A percentile compares a stretch with the other conserved stretches of the same genome.
Conservation (phyloP, 2,888 invertebrate species). For the Cyaniris semiargus region DNA sequence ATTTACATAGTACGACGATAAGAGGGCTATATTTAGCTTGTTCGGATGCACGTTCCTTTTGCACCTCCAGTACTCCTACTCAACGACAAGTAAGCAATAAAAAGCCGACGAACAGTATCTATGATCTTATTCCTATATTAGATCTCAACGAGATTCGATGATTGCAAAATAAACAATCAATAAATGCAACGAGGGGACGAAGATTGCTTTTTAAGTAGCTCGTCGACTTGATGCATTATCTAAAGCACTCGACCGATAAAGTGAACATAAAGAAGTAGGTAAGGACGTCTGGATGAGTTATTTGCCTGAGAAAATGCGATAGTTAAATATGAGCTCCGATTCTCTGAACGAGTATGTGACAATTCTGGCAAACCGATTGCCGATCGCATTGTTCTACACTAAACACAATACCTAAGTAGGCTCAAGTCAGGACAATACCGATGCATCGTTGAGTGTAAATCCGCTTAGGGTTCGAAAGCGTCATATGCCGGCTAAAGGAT, state of each 20-base stretch:
- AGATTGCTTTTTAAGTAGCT: conserved; percentile 42
- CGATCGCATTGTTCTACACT: conserved; percentile 22
- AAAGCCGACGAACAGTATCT: conserved; percentile 38
- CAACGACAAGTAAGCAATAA: neutral
- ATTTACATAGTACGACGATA: conserved; percentile 79
- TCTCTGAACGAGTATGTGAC: conserved; percentile 38
- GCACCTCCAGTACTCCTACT: conserved; percentile 53
- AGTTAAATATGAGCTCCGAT: conserved; percentile 35
- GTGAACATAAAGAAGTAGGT: conserved; percentile 78
- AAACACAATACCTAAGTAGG: neutral
- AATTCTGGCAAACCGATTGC: conserved; percentile 19
- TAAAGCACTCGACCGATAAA: conserved; percentile 75
- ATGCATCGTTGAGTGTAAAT: conserved; percentile 58
- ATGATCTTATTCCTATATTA: conserved; percentile 38
- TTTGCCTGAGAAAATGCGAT: neutral
- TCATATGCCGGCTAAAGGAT: conserved; percentile 50
- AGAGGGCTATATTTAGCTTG: conserved; percentile 76
- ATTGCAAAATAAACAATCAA: conserved; percentile 36
- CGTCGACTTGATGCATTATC: conserved; percentile 63
- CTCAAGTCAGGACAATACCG: conserved; percentile 33
- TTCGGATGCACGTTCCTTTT: conserved; percentile 55
- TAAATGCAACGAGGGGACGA: conserved; percentile 43
- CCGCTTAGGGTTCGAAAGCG: conserved; percentile 55
- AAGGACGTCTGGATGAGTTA: conserved; percentile 43
- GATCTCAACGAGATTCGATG: conserved; percentile 35